Conservation (phyloP, 2,113 vertebrate species). For the Penelope pileata region DNA sequence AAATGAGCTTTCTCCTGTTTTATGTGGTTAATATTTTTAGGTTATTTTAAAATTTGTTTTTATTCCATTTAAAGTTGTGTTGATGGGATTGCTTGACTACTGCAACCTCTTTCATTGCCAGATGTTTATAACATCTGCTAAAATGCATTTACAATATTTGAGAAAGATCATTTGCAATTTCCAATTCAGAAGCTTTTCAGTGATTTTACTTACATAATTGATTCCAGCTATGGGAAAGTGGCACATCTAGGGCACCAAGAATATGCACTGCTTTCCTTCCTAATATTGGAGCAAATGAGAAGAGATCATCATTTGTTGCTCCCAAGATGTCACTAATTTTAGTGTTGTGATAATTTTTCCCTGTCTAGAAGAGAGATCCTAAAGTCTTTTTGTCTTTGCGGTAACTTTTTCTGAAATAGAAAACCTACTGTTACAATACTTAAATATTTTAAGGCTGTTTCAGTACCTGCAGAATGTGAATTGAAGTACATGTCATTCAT, state of each 20-base stretch:
- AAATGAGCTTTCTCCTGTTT: neutral
- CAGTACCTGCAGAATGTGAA: neutral
- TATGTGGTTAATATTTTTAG: neutral
- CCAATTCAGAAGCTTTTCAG: neutral
- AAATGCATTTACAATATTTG: neutral
- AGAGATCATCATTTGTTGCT: neutral
- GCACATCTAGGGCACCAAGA: neutral
- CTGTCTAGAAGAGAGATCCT: no score
- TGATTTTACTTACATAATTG: neutral
- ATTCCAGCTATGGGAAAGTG: neutral
- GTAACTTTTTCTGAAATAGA: rapidly evolving
- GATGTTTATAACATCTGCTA: neutral
- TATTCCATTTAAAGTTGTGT: neutral
- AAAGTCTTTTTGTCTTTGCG: neutral
- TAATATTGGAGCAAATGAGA: neutral
- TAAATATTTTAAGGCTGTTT: neutral
- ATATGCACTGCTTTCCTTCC: neutral
- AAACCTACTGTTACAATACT: neutral
- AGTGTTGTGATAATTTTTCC: neutral
- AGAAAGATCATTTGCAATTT: neutral
- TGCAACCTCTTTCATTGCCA: neutral
- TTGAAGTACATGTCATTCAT: neutral
- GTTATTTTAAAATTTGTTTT: neutral
- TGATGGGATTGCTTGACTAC: neutral
- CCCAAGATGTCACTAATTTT: neutral